Conservation (phyloP, 2,888 invertebrate species). For the Agelastica alni region DNA sequence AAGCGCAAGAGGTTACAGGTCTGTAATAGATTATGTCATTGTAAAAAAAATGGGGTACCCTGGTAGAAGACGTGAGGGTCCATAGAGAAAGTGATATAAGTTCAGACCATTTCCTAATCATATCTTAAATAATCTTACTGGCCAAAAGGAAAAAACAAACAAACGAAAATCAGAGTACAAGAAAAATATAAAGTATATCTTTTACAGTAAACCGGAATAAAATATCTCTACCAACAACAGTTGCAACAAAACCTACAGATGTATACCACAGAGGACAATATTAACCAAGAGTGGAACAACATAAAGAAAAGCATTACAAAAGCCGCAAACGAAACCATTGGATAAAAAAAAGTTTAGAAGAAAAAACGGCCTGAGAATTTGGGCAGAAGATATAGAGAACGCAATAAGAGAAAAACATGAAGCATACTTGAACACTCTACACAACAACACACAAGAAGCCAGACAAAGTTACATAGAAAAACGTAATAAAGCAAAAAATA, state of each 20-base stretch:
- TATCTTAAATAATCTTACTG: not conserved
- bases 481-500: constrained; percentile 1
- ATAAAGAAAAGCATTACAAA: not conserved
- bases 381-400: not conserved
- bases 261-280: not conserved
- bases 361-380: not conserved
- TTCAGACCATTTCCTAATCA: not conserved
- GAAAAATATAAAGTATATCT: no score
- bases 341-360: not conserved
- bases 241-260: not conserved
- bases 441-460: not conserved
- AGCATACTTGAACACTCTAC: not conserved
- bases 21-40: not conserved
- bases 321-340: not conserved
- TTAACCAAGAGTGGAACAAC: not conserved
- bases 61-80: not conserved
- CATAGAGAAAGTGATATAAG: not conserved
- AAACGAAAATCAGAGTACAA: no score
- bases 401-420: not conserved
- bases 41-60: not conserved
- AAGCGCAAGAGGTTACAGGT: not conserved
- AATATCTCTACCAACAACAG: no score
- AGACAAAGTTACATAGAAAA: not conserved
- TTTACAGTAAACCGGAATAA: no score
- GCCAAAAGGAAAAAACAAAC: not conserved